Conservation (phyloP, 2,888 invertebrate genomes). For the Dusona sp. region DNA sequence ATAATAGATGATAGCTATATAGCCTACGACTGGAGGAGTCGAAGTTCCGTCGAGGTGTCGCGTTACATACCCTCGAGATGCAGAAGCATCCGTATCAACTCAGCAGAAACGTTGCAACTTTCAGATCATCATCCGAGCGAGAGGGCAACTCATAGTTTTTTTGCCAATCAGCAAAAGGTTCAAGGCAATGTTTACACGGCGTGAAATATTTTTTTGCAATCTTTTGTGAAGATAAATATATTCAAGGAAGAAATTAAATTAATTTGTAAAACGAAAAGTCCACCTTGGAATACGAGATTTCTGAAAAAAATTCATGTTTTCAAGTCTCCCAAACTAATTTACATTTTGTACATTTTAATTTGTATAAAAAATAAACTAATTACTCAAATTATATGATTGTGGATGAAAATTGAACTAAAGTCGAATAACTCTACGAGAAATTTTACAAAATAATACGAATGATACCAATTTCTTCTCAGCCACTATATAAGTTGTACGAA, state of each 20-base stretch:
- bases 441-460: not conserved
- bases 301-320: not conserved
- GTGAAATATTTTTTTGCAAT: not conserved
- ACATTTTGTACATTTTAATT: not conserved
- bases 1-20: not conserved
- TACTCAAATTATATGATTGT: too few relatives aligned
- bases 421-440: not conserved
- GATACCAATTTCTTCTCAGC: not conserved
- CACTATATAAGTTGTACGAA: not conserved
- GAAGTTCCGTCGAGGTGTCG: constrained; percentile 79
- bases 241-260: not conserved
- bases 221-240: not conserved
- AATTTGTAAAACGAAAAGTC: not conserved
- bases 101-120: constrained; percentile 42
- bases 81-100: constrained; percentile 47
- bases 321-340: not conserved
- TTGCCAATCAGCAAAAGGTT: constrained; percentile 18
- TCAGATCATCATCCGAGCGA: constrained; percentile 30
- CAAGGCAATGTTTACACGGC: not conserved
- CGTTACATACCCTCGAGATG: constrained; percentile 78
- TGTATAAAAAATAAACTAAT: too few relatives aligned
- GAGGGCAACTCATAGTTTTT: constrained; percentile 14
- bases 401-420: not conserved
- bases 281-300: not conserved
- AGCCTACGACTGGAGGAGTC: constrained; percentile 20